Base-by-base conservation (phyloP, 2,113 vertebrate species). In the Pontoporia blainvillei region DNA sequence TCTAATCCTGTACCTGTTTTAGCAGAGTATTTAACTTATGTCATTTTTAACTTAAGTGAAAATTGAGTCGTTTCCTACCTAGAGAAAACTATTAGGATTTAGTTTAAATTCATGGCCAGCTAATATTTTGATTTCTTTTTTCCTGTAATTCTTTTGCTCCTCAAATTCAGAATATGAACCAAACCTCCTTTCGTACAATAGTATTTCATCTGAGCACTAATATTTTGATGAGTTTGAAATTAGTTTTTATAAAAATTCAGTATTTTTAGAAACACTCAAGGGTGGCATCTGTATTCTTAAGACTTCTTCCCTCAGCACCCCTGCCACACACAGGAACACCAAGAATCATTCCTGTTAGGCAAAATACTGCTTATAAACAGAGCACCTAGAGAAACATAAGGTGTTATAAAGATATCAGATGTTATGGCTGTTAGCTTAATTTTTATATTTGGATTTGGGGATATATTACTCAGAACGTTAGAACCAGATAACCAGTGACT, bases 51-150 rank as follows among this genome's bases (percentile, higher is more conserved):
- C 3, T 15, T 94, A 20, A 59, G 18, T 91, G 34, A 78, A 95
- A 93, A 67, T 87, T 39, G 39, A 59, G 15, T 83, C 49, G 12
- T 79, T 92, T 89, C 18, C 25, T 81, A 36, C 18, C 31, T 86
- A 29, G 36, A 90, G 81, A 92, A 76, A 93, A 61, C 76, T 44
- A 67, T 67, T 46, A 66, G 15, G 4, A 83, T 78, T 90, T 90
- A 44, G 21, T 95, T 89, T 95, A 83, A 61, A 95, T 78, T 96
- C 59, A 67, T 78, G 17, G 27, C 9, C 57, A 93, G 62, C 39
- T 95, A 95, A 61, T 71, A 76, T 25, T 76, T 96, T 86, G 64
- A 36, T 72, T 57, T 82, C 5, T 67, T 96, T 75, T 49, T 73
- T 64, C 66, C 25, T 76, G 10, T 57, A 36, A 76, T 92, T 82